A percentile compares a stretch with the other conserved stretches of the same genome.
Evolutionary conservation across 64 coral and sea anemone genomes (phyloP).

Genomic region (Montipora efflorescens): DNA sequence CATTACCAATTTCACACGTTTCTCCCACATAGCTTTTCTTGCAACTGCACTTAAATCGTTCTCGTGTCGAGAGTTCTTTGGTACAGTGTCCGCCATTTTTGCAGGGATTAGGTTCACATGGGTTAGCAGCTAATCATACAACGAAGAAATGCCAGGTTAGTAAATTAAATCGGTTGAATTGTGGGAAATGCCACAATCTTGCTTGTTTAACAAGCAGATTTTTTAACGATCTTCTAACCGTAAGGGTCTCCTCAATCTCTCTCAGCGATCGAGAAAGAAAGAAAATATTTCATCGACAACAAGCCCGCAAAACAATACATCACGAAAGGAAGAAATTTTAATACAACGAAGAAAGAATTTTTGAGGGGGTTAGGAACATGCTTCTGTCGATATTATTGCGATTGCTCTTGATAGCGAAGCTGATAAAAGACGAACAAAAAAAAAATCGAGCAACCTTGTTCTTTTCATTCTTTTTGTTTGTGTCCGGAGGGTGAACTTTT

Average conservation of each 20-base stretch:
- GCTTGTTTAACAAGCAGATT: too few relatives aligned
- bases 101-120: slow-evolving; percentile 15
- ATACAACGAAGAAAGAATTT: too few relatives aligned
- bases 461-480: too few relatives aligned
- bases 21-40: neutral
- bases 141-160: neutral
- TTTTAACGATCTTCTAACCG: too few relatives aligned
- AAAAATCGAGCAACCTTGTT: too few relatives aligned
- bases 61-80: neutral
- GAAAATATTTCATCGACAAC: neutral
- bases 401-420: too few relatives aligned
- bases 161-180: neutral
- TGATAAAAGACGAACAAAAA: too few relatives aligned
- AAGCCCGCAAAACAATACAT: neutral
- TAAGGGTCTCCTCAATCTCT: neutral
- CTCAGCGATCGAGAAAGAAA: neutral
- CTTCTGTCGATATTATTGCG: too few relatives aligned
- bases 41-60: neutral
- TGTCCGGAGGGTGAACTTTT: too few relatives aligned
- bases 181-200: too few relatives aligned
- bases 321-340: too few relatives aligned
- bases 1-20: slow-evolving; percentile 29
- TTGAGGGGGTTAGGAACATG: too few relatives aligned
- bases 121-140: neutral
- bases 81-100: slow-evolving; percentile 3